Conservation (phyloP, 2,888 invertebrate species). For the Nephrotoma flavescens region DNA sequence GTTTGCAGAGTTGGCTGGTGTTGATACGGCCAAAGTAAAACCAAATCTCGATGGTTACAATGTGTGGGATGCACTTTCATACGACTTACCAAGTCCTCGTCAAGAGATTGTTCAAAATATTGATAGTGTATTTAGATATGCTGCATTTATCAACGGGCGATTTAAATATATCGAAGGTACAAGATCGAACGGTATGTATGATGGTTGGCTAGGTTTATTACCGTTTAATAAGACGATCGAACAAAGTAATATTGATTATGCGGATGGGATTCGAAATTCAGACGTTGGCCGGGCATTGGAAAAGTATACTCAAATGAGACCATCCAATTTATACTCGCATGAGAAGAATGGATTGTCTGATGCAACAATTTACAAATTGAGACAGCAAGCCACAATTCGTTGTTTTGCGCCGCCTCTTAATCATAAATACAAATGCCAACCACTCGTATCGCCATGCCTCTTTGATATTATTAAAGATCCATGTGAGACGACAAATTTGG, state of each 20-base stretch:
- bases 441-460: slow-evolving; percentile 30
- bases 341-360: neutral
- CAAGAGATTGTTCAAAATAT: too few relatives aligned
- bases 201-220: too few relatives aligned
- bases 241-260: slow-evolving; percentile 15
- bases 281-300: slow-evolving; percentile 15
- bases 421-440: slow-evolving; percentile 18
- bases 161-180: too few relatives aligned
- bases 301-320: slow-evolving; percentile 8
- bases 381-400: slow-evolving; percentile 18
- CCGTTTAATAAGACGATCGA: too few relatives aligned
- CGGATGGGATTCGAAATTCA: slow-evolving; percentile 17
- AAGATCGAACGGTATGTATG: too few relatives aligned
- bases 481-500: too few relatives aligned
- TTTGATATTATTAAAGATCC: slow-evolving; percentile 32
- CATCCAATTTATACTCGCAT: too few relatives aligned
- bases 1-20: slow-evolving; percentile 29
- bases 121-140: too few relatives aligned
- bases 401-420: slow-evolving; percentile 13
- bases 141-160: too few relatives aligned
- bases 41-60: too few relatives aligned
- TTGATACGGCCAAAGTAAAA: slow-evolving; percentile 20
- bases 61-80: too few relatives aligned
- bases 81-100: too few relatives aligned
- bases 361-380: slow-evolving; percentile 17